Percentiles rank a stretch among this genome's conserved stretches.
Evolutionary conservation across 92 coral and sea anemone species (phyloP).

Genomic region (Heliopora coerulea): DNA sequence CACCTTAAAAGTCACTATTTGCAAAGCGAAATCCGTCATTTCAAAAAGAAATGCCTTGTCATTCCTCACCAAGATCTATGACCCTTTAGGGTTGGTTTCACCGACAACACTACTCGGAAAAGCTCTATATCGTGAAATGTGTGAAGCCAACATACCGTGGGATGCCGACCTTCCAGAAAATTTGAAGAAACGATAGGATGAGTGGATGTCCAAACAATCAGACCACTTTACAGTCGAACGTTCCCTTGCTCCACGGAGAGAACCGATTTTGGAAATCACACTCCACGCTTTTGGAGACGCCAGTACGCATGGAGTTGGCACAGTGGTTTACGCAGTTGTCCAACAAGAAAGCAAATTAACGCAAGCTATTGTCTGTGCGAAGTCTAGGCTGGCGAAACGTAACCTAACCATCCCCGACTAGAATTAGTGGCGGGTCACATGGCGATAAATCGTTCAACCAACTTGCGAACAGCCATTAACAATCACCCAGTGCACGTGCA

Average conservation of each 20-base stretch:
- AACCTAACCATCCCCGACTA: conserved; percentile 3
- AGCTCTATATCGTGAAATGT: conserved; percentile 4
- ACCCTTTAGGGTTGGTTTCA: conserved; percentile 27
- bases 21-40: too few relatives aligned
- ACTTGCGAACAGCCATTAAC: conserved; percentile 9
- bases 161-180: conserved; percentile 24
- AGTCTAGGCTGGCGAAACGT: conserved; percentile 26
- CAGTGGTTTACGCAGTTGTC: conserved; percentile 6
- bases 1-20: too few relatives aligned
- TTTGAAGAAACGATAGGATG: too few relatives aligned
- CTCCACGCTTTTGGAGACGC: conserved; percentile 5
- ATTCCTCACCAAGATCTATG: not conserved
- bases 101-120: conserved; percentile 6
- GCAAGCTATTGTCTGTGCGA: too few relatives aligned
- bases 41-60: too few relatives aligned
- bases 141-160: conserved; percentile 25
- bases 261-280: conserved; percentile 9
- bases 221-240: too few relatives aligned
- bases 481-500: not conserved
- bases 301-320: too few relatives aligned
- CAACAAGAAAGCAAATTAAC: too few relatives aligned
- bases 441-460: conserved; percentile 2
- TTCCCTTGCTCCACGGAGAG: too few relatives aligned
- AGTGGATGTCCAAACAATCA: too few relatives aligned
- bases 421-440: conserved; percentile 25